Base-by-base conservation (phyloP, 2,113 vertebrate species). In the Salvator merianae region DNA sequence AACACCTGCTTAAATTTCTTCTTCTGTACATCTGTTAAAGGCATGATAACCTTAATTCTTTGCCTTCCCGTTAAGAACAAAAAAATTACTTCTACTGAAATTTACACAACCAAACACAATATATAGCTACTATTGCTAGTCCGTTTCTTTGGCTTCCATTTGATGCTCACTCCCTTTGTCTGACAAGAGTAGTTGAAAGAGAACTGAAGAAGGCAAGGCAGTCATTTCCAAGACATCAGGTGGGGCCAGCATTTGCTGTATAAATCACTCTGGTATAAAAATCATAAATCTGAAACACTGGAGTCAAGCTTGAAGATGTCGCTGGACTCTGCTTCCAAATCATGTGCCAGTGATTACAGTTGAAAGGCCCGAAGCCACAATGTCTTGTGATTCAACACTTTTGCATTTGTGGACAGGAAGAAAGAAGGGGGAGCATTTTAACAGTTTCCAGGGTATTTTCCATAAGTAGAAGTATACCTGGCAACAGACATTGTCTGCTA, bases 401-500 rank as follows among this genome's bases (percentile, higher is more conserved):
- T 18, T 88, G 82, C 0, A 78, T 88, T 85, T 84, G 10, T 59
- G 84, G 90, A 91, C 59, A 6, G 81, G 81, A 89, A 74, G 32
- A 59, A 59, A 84, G 84, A 81, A 32, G 8, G 30, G 50, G 68
- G 65, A 38, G 74, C 87, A 8, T 13, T 88, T 84, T 76, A 90
- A 82, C 81, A 74, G 84, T 88, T 53, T 81, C 94, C 93, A 94
- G 93, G 92, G 92, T 87, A 94, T 97, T 97, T 97, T 96, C 96
- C 95, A 95, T 87, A 84, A 94, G 92, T 85, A 87, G 82, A 90
- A 93, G 90, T 87, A 85, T 95, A 93, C 95, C 95, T 94, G 94
- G 93, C 97, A 97, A 96, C 96, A 97, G 96, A 97, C 96, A 95
- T 93, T 96, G 76, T 38, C 32, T 79, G 81, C 92, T 93, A 91